phyloP scores from a whole-genome alignment of 1,140 invertebrate species.

The Drosophila ficusphila region DNA sequence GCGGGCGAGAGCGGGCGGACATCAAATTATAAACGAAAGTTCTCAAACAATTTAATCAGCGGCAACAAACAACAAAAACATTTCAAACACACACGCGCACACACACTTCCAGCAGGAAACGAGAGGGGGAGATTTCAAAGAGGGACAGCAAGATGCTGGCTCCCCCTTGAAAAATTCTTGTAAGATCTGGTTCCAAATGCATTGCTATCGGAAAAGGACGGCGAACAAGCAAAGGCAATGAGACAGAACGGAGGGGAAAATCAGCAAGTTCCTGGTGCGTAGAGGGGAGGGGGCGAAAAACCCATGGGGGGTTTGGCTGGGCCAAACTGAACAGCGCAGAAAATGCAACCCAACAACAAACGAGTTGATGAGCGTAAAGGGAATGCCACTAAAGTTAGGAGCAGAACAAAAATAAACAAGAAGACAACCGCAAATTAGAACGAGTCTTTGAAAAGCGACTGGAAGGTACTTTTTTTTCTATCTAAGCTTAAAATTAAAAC shows the following conservation, averaged over 20 bases:
- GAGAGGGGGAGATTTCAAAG: conserved; percentile 1
- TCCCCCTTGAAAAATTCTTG: conserved; percentile 57
- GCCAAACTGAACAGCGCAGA: conserved; percentile 60
- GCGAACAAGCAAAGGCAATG: conserved; percentile 38
- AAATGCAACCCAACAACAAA: conserved; percentile 44
- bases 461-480: neutral
- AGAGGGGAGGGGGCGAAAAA: neutral
- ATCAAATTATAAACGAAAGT: conserved; percentile 76
- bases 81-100: conserved; percentile 35
- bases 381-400: conserved; percentile 33
- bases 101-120: neutral
- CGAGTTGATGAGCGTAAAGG: conserved; percentile 58
- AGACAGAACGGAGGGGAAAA: conserved; percentile 34
- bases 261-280: neutral
- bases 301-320: neutral
- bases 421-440: neutral
- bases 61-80: conserved; percentile 59
- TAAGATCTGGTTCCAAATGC: conserved; percentile 67
- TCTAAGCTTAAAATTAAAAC: no score
- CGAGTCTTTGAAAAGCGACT: neutral
- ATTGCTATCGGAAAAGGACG: conserved; percentile 38
- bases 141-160: conserved; percentile 29
- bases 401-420: conserved; percentile 6
- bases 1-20: conserved; percentile 25
- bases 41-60: conserved; percentile 75